Evolutionary conservation across 2,113 vertebrate genomes (phyloP).

Genomic region (Pristiophorus japonicus): DNA sequence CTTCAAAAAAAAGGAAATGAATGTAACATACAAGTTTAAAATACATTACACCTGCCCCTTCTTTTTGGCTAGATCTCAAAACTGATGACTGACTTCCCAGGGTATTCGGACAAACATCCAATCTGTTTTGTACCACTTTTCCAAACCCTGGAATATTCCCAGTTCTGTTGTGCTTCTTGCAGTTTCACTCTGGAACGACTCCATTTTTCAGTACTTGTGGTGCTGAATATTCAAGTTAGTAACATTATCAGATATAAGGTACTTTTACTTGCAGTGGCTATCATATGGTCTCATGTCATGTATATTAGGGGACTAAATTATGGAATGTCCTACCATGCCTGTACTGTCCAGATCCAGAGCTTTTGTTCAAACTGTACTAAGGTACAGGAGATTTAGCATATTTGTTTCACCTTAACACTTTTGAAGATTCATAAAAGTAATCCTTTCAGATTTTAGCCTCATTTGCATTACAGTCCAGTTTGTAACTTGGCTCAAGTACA

Average conservation of each 20-base stretch:
- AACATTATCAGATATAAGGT: not conserved
- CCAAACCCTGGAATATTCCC: not conserved
- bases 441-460: not conserved
- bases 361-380: conserved; percentile 13
- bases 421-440: not conserved
- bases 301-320: not conserved
- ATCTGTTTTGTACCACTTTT: not conserved
- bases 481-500: not conserved
- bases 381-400: not conserved
- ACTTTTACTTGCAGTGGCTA: not conserved
- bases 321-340: not conserved
- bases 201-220: not conserved
- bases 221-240: conserved; percentile 28
- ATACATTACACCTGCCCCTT: conserved; percentile 30
- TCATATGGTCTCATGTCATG: not conserved
- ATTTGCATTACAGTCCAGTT: not conserved
- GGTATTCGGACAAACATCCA: not conserved
- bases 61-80: conserved; percentile 13
- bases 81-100: conserved; percentile 2
- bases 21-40: conserved; percentile 27
- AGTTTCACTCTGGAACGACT: not conserved
- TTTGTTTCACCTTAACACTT: not conserved
- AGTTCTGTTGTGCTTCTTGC: conserved; percentile 27
- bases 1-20: not conserved
- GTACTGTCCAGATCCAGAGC: not conserved